Evolutionary conservation across 2,113 vertebrate genomes (phyloP), one percentile per base, ranked within the genome.

Genomic region (Puffinus mauretanicus): DNA sequence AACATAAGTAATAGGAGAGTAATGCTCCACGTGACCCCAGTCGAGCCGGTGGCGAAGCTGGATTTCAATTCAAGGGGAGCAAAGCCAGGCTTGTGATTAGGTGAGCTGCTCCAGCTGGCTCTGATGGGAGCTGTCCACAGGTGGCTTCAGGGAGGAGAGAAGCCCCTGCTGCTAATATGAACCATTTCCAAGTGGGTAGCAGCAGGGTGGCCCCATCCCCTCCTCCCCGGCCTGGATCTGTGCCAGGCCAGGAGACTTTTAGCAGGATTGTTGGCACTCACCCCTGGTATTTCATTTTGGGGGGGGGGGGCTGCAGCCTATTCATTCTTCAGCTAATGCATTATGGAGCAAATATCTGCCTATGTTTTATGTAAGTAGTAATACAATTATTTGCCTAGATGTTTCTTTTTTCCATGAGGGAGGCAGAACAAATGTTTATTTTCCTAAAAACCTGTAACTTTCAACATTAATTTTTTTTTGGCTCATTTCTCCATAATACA

Each of bases 11-110:
- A 69, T 5, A 52, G 17, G 5, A 79, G 13, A 3, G 0, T 6
- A 26, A 16, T 3, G 27, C 11, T 87, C 69, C 42, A 42, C 0
- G 0, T 44, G 14, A 58, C 16, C 38, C 60, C 0, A 4, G 3
- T 14, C 4, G 1, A 78, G 21, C 22, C 2, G 2, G 25, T 38
- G 44, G 29, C 64, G 66, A 85, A 86, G 51, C 38, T 38, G 13
- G 8, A 46, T 90, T 82, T 51, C 57, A 76, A 16, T 29, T 13
- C 20, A 44, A 80, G 32, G 16, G 29, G 22, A 78, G 12, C 22
- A 95, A 88, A 51, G 6, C 12, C 64, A 69, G 18, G 26, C 49
- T 69, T 38, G 36, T 6, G 3, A 26, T 22, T 6, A 65, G 51
- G 60, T 21, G 67, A 52, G 58, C 15, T 54, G 62, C 46, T 87